Evolutionary conservation across 2,888 invertebrate genomes (phyloP).

Genomic region (Elegia similella): DNA sequence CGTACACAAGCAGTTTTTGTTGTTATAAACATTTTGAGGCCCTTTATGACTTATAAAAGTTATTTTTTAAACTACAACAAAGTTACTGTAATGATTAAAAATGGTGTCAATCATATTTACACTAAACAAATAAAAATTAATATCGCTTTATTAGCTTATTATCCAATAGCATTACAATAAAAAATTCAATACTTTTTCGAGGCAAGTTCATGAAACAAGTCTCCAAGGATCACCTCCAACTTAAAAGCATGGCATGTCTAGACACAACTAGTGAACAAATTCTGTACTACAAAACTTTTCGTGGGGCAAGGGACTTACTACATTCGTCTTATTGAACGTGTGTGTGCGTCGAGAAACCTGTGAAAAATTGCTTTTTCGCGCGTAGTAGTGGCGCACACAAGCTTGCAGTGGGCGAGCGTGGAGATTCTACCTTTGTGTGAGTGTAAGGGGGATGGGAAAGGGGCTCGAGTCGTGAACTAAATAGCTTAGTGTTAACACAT

Average conservation of each 20-base stretch:
- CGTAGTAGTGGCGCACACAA: conserved; percentile 56
- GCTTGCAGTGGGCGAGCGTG: conserved; percentile 36
- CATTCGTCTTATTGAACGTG: conserved; percentile 49
- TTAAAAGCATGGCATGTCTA: conserved; percentile 77
- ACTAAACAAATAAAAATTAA: neutral
- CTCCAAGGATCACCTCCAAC: conserved; percentile 69
- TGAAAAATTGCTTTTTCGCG: conserved; percentile 72
- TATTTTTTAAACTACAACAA: no score
- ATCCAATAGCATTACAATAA: conserved; percentile 27
- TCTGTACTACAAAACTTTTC: conserved; percentile 78
- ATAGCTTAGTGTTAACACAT: conserved; percentile 83
- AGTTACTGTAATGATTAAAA: neutral
- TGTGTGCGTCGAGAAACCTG: conserved; percentile 69
- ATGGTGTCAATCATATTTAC: neutral
- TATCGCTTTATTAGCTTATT: neutral
- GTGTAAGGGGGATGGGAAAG: conserved; percentile 47
- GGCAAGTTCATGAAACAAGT: conserved; percentile 57
- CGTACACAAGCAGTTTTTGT: no score
- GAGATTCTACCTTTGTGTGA: conserved; percentile 43
- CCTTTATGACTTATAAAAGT: no score
- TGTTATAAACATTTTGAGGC: no score
- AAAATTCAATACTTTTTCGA: conserved; percentile 40
- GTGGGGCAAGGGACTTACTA: conserved; percentile 72
- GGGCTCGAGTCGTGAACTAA: conserved; percentile 78
- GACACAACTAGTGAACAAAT: conserved; percentile 79